These are phyloP conservation scores for Dreissena polymorpha DNA, from an alignment of 1,140 invertebrate genomes.

Conservation along the genomic window DNA sequence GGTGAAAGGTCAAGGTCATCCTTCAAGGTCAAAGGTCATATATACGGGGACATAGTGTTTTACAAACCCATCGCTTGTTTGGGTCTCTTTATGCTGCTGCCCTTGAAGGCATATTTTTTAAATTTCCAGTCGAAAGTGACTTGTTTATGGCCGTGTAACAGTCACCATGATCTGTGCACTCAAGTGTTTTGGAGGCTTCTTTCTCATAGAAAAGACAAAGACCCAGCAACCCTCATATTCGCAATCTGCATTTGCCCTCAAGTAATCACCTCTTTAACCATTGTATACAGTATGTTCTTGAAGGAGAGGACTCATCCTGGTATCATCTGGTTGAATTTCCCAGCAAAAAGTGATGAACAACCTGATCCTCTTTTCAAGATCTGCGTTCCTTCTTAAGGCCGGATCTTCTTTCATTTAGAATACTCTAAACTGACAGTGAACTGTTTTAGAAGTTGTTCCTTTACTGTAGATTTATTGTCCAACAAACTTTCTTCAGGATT, in stretches of 20 bases:
- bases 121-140: background rate
- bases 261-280: background rate
- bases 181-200: background rate
- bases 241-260: background rate
- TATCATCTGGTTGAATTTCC: background rate
- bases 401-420: background rate
- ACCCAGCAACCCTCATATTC: background rate
- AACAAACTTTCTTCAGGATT: too few relatives aligned
- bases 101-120: background rate
- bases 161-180: background rate
- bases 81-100: background rate
- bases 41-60: too few relatives aligned
- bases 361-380: background rate
- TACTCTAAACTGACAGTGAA: too few relatives aligned
- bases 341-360: background rate
- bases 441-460: too few relatives aligned
- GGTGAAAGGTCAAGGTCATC: too few relatives aligned
- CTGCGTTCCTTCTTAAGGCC: background rate
- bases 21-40: too few relatives aligned
- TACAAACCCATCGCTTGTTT: too few relatives aligned
- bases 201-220: background rate
- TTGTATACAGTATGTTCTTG: background rate
- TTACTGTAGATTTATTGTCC: too few relatives aligned
- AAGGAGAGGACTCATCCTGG: conserved; percentile 5
- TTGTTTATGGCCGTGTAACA: background rate